Percentiles rank a stretch among this genome's conserved stretches.
Conservation (phyloP, 2,797 vertebrate genomes). For the Sebastes itinus region DNA sequence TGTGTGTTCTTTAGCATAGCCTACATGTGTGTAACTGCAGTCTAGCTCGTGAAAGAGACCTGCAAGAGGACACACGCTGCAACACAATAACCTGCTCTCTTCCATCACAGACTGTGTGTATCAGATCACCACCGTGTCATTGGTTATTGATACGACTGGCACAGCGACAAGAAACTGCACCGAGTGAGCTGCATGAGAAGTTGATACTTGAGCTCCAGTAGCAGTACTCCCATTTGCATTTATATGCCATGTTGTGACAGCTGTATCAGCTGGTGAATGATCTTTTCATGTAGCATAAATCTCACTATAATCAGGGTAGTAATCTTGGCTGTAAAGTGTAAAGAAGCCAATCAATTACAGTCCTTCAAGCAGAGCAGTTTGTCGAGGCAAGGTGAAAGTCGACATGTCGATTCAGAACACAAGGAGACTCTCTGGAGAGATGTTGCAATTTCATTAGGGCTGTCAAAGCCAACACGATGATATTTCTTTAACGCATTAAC, state of each 20-base stretch:
- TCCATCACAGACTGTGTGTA: not conserved
- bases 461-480: too few species aligned
- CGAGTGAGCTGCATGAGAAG: not conserved
- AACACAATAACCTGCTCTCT: conserved; percentile 42
- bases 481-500: too few species aligned
- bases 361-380: not conserved
- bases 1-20: not conserved
- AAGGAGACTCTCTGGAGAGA: not conserved
- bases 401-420: not conserved
- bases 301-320: not conserved
- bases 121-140: conserved; percentile 37
- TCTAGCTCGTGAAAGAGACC: not conserved
- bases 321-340: not conserved
- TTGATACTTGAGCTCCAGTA: conserved; percentile 5
- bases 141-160: conserved; percentile 41
- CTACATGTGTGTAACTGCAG: not conserved
- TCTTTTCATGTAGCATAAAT: not conserved
- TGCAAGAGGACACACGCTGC: conserved; percentile 35
- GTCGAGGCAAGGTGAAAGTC: not conserved
- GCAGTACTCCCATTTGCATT: conserved; percentile 3
- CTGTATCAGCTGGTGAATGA: not conserved
- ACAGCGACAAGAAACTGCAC: not conserved
- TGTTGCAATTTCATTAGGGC: too few species aligned
- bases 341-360: not conserved
- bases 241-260: not conserved